These are phyloP conservation scores for Campylomormyrus numenius DNA, from an alignment of 2,113 vertebrate species.

Conservation along the genomic window DNA sequence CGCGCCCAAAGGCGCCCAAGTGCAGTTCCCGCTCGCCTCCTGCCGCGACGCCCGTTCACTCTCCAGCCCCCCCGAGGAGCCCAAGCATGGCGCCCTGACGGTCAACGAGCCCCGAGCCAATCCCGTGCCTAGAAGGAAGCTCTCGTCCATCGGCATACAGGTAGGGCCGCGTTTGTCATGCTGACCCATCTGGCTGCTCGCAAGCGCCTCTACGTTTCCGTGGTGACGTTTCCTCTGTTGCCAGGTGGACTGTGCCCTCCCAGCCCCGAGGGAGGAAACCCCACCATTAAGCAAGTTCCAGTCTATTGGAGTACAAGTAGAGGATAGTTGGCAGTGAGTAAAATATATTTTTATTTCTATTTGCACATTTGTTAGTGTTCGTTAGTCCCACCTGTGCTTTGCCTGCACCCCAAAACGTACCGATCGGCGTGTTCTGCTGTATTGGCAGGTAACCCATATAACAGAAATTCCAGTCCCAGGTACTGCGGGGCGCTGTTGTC, in stretches of 20 bases:
- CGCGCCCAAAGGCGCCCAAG: slow-evolving; percentile 73
- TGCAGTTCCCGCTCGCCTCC: slow-evolving; percentile 63
- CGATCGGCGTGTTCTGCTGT: neutral
- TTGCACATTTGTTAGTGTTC: neutral
- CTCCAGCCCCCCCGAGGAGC: slow-evolving; percentile 51
- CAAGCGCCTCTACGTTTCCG: neutral
- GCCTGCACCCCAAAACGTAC: neutral
- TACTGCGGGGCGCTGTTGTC: neutral
- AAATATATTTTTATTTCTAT: neutral
- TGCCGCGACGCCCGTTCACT: slow-evolving; percentile 67
- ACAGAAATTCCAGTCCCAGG: neutral
- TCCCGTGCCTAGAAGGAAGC: slow-evolving; percentile 81
- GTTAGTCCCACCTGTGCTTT: neutral
- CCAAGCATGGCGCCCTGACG: slow-evolving; percentile 56
- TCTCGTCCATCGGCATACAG: slow-evolving; percentile 98
- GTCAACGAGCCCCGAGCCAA: slow-evolving; percentile 70
- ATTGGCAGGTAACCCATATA: neutral
- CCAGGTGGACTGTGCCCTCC: slow-evolving; percentile 97
- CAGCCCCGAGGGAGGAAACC: slow-evolving; percentile 86
- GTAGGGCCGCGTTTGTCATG: slow-evolving; percentile 50
- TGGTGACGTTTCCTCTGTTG: slow-evolving; percentile 37
- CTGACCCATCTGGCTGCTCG: neutral
- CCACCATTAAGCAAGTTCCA: slow-evolving; percentile 89
- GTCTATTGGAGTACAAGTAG: slow-evolving; percentile 98
- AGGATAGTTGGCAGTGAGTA: slow-evolving; percentile 99